Conservation (phyloP, 1,140 invertebrate genomes). For the Ooceraea biroi region DNA sequence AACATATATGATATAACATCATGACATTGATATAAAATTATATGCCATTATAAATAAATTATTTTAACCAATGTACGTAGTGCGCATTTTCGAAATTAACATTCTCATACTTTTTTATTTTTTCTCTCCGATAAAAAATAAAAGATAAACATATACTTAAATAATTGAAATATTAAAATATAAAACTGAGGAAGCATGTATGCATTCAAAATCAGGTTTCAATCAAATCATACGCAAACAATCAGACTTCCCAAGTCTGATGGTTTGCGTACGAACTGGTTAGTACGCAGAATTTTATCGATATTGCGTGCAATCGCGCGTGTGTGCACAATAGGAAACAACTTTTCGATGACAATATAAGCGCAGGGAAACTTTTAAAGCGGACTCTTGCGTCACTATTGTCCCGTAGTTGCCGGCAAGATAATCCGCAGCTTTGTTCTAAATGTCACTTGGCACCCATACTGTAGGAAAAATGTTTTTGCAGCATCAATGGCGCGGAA, state of each 20-base stretch:
- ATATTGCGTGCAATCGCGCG: constrained; percentile 42
- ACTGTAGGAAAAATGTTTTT: constrained; percentile 36
- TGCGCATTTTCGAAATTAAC: not conserved
- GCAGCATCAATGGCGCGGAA: constrained; percentile 33
- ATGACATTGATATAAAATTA: constrained; percentile 12
- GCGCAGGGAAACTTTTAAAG: constrained; percentile 45
- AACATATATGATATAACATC: not conserved
- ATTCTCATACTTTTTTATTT: not conserved
- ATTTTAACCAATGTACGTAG: not conserved
- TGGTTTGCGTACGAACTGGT: too few species aligned
- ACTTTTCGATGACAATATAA: constrained; percentile 42
- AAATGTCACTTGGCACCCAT: constrained; percentile 53
- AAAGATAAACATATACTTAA: not conserved
- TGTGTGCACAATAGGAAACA: constrained; percentile 3
- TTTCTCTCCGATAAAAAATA: not conserved
- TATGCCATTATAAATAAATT: constrained; percentile 1
- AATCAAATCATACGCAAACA: not conserved
- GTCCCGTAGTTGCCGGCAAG: constrained; percentile 16
- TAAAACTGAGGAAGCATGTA: not conserved
- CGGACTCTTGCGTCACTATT: constrained; percentile 34
- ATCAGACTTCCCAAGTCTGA: constrained; percentile 28
- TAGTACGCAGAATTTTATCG: constrained; percentile 35
- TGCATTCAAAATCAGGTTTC: not conserved
- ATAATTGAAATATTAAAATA: not conserved
- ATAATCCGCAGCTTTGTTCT: constrained; percentile 59